Evolutionary conservation across 2,888 invertebrate species (phyloP), one percentile per base, ranked within the genome.

Genomic region (Trichogramma evanescens): DNA sequence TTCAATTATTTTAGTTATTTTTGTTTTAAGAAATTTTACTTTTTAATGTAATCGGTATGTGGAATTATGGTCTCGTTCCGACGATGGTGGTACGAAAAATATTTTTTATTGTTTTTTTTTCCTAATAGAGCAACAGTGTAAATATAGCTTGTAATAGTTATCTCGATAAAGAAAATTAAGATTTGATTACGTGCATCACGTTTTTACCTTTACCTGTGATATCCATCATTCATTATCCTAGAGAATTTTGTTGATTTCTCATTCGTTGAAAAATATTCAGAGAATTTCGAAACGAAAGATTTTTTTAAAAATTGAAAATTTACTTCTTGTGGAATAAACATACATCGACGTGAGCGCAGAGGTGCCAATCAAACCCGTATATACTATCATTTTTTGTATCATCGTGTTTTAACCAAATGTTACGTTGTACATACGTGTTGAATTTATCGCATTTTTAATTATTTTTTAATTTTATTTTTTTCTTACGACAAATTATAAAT

Each of bases 371-470:
- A 59, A 65, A 26, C 2, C 26, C 26, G 26, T 26, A 26, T 26
- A 26, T 63, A 63, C 59, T 58, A 59, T 65, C 50, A 61, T 65
- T 65, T 26, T 26, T 65, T 65, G 63, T 61, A 61, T 26, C 26
- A 59, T 58, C 50, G 55, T 59, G 62, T 63, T 63, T 65, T 59
- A 63, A 65, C 60, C 59, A 61, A 65, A 57, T 58, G 63, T 62
- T 65, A 58, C 26, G 26, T 26, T 26, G 26, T 26, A 26, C 26
- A 26, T 62, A 58, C 56, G 61, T 62, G 59, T 62, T 59, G 53
- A 65, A 62, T 56, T 62, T 59, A 61, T 65, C 26, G 62, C 56
- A 59, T 61, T 63, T 63, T 65, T 62, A 2, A 26, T 26, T 26
- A 26, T 26, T 60, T 59, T 65, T 62, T 61, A 42, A 59, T 57